These are phyloP conservation scores for Apodemia duryi DNA, from an alignment of 2,888 invertebrate species.

Conservation along the genomic window DNA sequence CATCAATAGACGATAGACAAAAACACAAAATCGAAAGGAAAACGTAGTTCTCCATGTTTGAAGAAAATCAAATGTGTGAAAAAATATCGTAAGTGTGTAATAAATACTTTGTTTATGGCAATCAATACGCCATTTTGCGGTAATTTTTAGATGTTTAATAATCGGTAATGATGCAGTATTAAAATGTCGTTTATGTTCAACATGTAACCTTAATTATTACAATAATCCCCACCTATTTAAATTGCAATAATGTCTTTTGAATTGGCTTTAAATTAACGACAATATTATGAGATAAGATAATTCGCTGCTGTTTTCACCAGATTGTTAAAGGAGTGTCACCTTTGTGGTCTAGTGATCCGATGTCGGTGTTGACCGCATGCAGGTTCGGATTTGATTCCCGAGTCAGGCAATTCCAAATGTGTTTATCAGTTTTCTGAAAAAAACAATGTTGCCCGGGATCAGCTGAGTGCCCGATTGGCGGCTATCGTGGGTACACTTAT, in stretches of 20 bases:
- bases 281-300: background rate
- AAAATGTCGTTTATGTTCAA: conserved; percentile 13
- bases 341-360: too few relatives aligned
- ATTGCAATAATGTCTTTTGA: conserved; percentile 1
- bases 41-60: background rate
- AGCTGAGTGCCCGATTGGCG: too few relatives aligned
- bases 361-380: too few relatives aligned
- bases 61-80: background rate
- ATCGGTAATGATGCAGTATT: conserved; percentile 2
- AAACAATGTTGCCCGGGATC: too few relatives aligned
- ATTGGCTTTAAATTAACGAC: background rate
- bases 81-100: background rate
- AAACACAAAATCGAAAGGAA: background rate
- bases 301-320: too few relatives aligned
- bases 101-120: background rate
- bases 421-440: too few relatives aligned
- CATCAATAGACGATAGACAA: conserved; percentile 5
- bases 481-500: too few relatives aligned
- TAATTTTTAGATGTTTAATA: conserved; percentile 7
- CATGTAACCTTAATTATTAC: conserved; percentile 1
- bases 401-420: too few relatives aligned
- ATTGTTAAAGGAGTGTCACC: too few relatives aligned
- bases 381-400: too few relatives aligned
- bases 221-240: background rate
- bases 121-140: background rate